These are phyloP conservation scores for Caerostris darwini DNA, from an alignment of 1,140 invertebrate genomes.

Conservation along the genomic window DNA sequence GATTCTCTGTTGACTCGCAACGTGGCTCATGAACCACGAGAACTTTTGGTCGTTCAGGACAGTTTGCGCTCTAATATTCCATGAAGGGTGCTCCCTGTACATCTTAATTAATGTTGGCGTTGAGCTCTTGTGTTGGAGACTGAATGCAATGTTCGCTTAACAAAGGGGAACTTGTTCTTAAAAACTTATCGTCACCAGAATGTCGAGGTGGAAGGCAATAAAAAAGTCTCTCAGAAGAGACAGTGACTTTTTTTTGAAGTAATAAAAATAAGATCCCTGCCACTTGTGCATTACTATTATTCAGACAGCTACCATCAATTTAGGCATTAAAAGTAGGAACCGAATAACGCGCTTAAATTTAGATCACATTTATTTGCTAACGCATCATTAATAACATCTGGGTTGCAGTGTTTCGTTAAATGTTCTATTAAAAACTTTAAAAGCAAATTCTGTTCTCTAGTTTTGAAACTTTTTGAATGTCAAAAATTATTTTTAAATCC, in stretches of 20 bases:
- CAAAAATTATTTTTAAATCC: too few species aligned
- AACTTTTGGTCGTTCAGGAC: conserved; percentile 69
- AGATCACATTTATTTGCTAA: too few species aligned
- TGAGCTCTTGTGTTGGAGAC: conserved; percentile 56
- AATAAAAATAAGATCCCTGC: background rate
- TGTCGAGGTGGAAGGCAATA: background rate
- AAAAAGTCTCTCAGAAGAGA: background rate
- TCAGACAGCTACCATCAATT: background rate
- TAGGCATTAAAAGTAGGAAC: background rate
- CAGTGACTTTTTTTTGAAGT: background rate
- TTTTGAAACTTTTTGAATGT: too few species aligned
- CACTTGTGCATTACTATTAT: background rate
- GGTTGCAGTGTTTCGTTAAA: too few species aligned
- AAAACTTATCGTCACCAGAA: conserved; percentile 36
- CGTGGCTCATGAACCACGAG: conserved; percentile 57
- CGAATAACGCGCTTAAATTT: too few species aligned
- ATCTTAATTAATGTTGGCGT: conserved; percentile 76
- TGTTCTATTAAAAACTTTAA: too few species aligned
- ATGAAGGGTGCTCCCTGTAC: conserved; percentile 69
- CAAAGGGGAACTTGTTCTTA: conserved; percentile 35
- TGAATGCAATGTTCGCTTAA: conserved; percentile 49
- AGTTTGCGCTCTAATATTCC: conserved; percentile 75
- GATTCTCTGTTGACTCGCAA: conserved; percentile 52
- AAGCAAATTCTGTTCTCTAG: too few species aligned
- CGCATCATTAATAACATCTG: too few species aligned